Evolutionary conservation across 2,797 vertebrate species (phyloP).

Genomic region (Periophthalmus magnuspinnatus): DNA sequence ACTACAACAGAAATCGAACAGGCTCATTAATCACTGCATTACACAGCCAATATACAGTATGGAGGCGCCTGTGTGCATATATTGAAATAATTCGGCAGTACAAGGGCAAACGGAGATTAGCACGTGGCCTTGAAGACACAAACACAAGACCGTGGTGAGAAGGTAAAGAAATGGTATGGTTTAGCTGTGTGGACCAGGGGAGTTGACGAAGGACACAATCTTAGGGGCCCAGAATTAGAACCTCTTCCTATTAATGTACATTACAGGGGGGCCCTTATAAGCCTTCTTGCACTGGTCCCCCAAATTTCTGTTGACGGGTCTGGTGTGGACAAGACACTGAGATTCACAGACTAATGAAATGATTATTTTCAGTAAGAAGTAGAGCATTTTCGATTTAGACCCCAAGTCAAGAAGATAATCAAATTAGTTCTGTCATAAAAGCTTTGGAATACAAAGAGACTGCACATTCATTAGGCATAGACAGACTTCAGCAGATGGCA

Average conservation of each 20-base stretch:
- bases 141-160: neutral
- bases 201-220: no score
- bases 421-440: neutral
- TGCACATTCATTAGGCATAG: neutral
- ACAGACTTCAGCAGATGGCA: neutral
- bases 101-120: constrained; percentile 20
- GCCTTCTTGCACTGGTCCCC: no score
- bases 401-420: no score
- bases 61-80: neutral
- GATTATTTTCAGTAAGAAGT: neutral
- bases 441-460: no score
- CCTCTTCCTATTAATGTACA: no score
- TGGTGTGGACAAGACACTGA: neutral
- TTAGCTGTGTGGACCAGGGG: neutral
- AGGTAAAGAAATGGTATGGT: neutral
- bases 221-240: no score
- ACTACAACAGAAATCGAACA: constrained; percentile 41
- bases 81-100: neutral
- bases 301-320: no score
- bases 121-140: neutral
- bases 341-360: neutral
- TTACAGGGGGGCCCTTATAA: no score
- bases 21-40: constrained; percentile 48
- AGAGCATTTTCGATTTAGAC: no score
- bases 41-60: constrained; percentile 12